Conservation (phyloP, 1,140 invertebrate species). For the Drosophila sturtevanti region DNA sequence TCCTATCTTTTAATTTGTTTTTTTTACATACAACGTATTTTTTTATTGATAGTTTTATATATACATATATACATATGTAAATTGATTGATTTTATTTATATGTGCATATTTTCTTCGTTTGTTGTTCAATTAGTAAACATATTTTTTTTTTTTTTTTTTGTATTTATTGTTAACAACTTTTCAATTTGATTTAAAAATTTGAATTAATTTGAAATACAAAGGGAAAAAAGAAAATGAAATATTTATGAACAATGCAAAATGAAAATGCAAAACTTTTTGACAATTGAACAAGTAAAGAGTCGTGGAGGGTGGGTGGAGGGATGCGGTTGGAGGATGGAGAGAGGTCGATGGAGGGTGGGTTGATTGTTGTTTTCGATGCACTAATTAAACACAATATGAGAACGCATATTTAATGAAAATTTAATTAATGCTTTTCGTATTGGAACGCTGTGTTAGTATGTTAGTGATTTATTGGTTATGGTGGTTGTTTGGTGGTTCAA, state of each 20-base stretch:
- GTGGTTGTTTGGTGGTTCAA: not conserved
- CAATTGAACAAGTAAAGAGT: not conserved
- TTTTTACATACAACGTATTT: too few relatives aligned
- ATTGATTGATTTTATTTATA: not conserved
- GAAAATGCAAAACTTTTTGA: not conserved
- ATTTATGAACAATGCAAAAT: not conserved
- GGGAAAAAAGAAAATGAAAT: not conserved
- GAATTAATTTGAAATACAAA: not conserved
- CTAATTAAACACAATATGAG: conserved; percentile 32
- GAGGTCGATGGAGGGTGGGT: conserved; percentile 15
- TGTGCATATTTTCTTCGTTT: not conserved
- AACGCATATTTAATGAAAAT: conserved; percentile 54
- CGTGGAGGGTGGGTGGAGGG: not conserved
- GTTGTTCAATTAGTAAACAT: not conserved
- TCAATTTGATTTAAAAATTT: not conserved
- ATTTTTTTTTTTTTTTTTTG: conserved; percentile 1
- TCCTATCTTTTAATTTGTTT: too few relatives aligned
- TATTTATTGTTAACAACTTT: not conserved
- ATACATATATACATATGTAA: too few relatives aligned
- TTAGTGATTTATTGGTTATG: not conserved
- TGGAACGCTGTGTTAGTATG: not conserved
- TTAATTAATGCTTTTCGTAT: conserved; percentile 22
- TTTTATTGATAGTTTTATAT: too few relatives aligned
- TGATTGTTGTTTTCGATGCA: not conserved
- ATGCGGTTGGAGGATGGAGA: not conserved